Conservation (phyloP, 1,140 invertebrate species). For the Lucilia cuprina region DNA sequence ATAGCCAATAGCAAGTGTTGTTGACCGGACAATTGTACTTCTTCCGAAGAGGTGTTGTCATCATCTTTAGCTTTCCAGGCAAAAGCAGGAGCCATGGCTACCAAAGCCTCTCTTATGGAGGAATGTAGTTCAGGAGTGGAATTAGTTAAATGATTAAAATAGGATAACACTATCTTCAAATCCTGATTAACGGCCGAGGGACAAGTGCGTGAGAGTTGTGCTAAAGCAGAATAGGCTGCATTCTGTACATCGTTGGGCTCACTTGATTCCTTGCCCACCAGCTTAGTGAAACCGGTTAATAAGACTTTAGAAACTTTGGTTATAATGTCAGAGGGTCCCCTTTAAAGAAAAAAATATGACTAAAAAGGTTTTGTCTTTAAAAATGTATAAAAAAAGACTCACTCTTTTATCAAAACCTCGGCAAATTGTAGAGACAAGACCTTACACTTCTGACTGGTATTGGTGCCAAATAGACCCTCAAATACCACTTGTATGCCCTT, state of each 20-base stretch:
- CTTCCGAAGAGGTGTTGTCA: not conserved
- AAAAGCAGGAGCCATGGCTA: slow-evolving; percentile 76
- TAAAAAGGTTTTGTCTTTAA: slow-evolving; percentile 28
- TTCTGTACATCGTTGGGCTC: slow-evolving; percentile 61
- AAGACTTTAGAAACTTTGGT: slow-evolving; percentile 71
- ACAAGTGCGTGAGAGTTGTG: slow-evolving; percentile 70
- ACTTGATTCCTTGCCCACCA: slow-evolving; percentile 68
- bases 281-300: slow-evolving; percentile 74
- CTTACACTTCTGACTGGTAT: slow-evolving; percentile 84
- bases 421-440: slow-evolving; percentile 82
- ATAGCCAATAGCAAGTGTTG: slow-evolving; percentile 66
- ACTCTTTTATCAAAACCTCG: slow-evolving; percentile 81
- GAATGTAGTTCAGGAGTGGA: slow-evolving; percentile 68
- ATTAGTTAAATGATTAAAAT: slow-evolving; percentile 66
- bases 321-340: slow-evolving; percentile 69
- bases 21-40: slow-evolving; percentile 64
- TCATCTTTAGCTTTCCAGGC: slow-evolving; percentile 61
- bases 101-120: slow-evolving; percentile 74
- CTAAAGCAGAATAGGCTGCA: slow-evolving; percentile 56
- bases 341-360: slow-evolving; percentile 59
- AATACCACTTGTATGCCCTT: slow-evolving; percentile 86
- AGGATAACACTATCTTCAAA: slow-evolving; percentile 54
- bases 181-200: slow-evolving; percentile 73
- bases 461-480: slow-evolving; percentile 83
- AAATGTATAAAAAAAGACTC: slow-evolving; percentile 53